Evolutionary conservation across 2,113 vertebrate species (phyloP).

Genomic region (Elachura formosa): DNA sequence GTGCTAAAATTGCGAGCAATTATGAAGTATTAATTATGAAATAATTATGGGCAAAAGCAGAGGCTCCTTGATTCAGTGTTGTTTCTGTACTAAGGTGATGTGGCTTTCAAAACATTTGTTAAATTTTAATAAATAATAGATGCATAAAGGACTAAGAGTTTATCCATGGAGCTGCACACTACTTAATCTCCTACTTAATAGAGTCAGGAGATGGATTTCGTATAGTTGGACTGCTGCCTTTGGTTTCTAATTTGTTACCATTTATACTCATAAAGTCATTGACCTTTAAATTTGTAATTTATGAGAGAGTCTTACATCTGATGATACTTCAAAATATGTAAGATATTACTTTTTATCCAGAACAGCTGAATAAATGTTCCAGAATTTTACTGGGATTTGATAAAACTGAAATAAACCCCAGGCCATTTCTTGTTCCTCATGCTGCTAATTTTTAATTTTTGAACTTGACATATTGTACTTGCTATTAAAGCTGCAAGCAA

Average conservation of each 20-base stretch:
- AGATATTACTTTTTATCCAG: conserved; percentile 29
- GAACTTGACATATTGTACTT: background rate
- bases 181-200: background rate
- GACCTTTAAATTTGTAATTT: conserved; percentile 47
- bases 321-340: conserved; percentile 34
- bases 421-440: background rate
- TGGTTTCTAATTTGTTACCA: conserved; percentile 5
- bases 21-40: background rate
- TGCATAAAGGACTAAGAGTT: background rate
- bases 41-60: background rate
- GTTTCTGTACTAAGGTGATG: background rate
- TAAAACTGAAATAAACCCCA: background rate
- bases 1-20: background rate
- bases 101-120: background rate
- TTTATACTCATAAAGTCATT: conserved; percentile 6
- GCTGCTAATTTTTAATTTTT: background rate
- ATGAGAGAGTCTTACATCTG: conserved; percentile 19
- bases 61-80: background rate
- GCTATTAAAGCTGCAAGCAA: background rate
- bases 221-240: background rate
- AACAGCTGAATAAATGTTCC: conserved; percentile 58
- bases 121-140: background rate
- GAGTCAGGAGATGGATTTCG: background rate
- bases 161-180: background rate
- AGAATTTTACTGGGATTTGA: conserved; percentile 35